phyloP scores from a whole-genome alignment of 2,888 invertebrate species.

The Argyresthia albistria region DNA sequence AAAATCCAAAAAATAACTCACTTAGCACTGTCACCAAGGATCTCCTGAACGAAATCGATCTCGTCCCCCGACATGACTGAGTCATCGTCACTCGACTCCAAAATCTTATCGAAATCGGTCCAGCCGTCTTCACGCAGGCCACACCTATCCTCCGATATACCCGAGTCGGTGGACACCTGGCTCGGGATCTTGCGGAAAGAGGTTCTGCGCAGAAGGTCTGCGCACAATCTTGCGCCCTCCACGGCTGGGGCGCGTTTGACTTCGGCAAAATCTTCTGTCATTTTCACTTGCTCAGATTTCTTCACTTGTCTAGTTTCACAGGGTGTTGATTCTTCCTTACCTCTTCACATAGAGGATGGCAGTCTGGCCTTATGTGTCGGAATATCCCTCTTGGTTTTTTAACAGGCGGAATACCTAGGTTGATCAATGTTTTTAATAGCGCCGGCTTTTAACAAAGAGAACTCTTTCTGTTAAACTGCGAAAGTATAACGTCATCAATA shows the following conservation, averaged over 20 bases:
- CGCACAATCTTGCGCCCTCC: constrained; percentile 10
- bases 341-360: no score
- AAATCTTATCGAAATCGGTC: constrained; percentile 11
- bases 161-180: constrained; percentile 32
- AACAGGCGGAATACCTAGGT: no score
- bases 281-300: neutral
- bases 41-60: constrained; percentile 2
- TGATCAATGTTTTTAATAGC: no score
- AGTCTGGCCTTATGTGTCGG: no score
- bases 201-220: neutral
- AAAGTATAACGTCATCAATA: no score
- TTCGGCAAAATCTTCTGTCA: neutral
- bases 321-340: no score
- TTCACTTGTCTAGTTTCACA: no score
- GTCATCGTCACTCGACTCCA: constrained; percentile 19
- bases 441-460: no score
- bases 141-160: constrained; percentile 24
- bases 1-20: neutral
- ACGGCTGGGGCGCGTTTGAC: constrained; percentile 14
- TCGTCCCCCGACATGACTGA: constrained; percentile 33
- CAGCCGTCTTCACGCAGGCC: constrained; percentile 15
- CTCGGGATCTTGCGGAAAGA: constrained; percentile 16
- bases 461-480: no score
- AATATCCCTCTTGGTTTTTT: no score
- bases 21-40: neutral